phyloP scores from a whole-genome alignment of 2,888 invertebrate species.

The Julus scanicus region DNA sequence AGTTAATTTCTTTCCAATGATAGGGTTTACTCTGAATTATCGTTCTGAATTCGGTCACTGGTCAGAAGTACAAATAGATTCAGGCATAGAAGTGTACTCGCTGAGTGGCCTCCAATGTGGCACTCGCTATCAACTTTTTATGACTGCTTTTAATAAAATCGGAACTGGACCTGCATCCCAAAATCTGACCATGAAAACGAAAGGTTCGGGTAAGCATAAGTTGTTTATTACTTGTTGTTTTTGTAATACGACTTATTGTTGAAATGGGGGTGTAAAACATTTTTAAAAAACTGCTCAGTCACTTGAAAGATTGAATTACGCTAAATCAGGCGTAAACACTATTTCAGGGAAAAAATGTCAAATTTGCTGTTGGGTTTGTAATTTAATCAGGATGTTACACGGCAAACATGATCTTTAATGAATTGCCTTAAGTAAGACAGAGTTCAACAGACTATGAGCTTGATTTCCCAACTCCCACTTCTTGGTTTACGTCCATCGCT shows the following conservation, averaged over 20 bases:
- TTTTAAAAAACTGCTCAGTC: no score
- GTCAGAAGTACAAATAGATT: slow-evolving; percentile 88
- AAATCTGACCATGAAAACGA: slow-evolving; percentile 85
- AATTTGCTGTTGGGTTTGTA: neutral
- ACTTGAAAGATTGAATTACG: neutral
- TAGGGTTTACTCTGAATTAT: slow-evolving; percentile 89
- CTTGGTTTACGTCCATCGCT: slow-evolving; percentile 7
- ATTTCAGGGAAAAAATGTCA: neutral
- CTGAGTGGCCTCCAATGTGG: slow-evolving; percentile 88
- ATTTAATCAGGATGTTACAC: neutral
- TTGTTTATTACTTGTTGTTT: no score
- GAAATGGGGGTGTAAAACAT: no score
- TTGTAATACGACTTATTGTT: no score
- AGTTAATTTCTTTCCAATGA: slow-evolving; percentile 46
- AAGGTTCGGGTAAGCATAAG: slow-evolving; percentile 68
- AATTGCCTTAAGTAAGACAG: neutral
- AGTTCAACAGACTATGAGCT: neutral
- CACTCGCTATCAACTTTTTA: slow-evolving; percentile 86
- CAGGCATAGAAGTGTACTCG: slow-evolving; percentile 81
- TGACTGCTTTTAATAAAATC: slow-evolving; percentile 90
- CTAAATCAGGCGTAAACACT: neutral
- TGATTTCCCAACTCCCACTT: neutral
- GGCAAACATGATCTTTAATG: neutral
- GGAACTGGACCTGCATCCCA: slow-evolving; percentile 90
- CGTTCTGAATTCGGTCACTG: slow-evolving; percentile 90